Evolutionary conservation across 2,797 vertebrate genomes (phyloP).

Genomic region (Acanthurus leucopareius): DNA sequence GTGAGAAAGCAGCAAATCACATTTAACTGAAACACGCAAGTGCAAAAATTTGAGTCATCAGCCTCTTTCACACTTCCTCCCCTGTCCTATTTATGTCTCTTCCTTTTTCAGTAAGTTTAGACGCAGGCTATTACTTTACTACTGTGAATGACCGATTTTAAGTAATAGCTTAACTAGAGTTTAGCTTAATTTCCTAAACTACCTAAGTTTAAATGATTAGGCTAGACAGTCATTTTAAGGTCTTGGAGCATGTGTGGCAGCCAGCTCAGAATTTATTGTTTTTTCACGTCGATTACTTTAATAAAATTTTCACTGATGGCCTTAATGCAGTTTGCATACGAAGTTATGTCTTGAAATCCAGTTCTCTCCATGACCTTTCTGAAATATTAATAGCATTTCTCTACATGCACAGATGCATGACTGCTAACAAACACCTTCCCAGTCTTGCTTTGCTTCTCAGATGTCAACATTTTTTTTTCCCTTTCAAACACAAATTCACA

Average conservation of each 20-base stretch:
- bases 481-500: slow-evolving; percentile 31
- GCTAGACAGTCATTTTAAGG: slow-evolving; percentile 6
- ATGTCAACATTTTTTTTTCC: neutral
- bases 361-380: neutral
- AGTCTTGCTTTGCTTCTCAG: neutral
- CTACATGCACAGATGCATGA: neutral
- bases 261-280: slow-evolving; percentile 15
- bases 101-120: slow-evolving; percentile 24
- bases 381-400: neutral
- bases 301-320: slow-evolving; percentile 21
- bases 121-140: slow-evolving; percentile 23
- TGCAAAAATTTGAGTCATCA: slow-evolving; percentile 62
- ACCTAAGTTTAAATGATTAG: slow-evolving; percentile 27
- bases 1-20: slow-evolving; percentile 61
- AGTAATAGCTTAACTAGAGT: slow-evolving; percentile 50
- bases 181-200: slow-evolving; percentile 52
- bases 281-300: slow-evolving; percentile 11
- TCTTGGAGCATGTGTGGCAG: slow-evolving; percentile 13
- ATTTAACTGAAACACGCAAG: slow-evolving; percentile 53
- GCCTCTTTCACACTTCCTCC: slow-evolving; percentile 64
- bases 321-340: neutral
- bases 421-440: neutral
- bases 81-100: slow-evolving; percentile 51
- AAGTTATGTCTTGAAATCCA: neutral
- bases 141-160: slow-evolving; percentile 44